Conservation (phyloP, 2,113 vertebrate genomes). For the Uropsilus gracilis region DNA sequence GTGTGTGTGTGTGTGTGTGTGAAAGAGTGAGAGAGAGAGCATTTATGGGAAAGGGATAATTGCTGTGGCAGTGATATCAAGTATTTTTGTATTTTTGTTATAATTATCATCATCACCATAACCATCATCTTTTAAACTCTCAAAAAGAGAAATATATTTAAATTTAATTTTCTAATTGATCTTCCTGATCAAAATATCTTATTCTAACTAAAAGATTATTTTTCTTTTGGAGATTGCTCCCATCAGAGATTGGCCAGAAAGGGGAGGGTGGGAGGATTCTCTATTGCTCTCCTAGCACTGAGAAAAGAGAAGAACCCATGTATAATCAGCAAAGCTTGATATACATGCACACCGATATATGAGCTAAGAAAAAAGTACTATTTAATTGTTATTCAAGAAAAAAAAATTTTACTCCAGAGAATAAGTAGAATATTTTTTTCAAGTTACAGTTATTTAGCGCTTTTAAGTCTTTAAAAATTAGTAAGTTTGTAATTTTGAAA, state of each 20-base stretch:
- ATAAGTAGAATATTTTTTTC: background rate
- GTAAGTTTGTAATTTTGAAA: background rate
- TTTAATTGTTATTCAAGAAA: too few species aligned
- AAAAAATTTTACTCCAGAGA: background rate
- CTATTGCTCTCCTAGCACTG: background rate
- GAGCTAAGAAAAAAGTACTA: background rate
- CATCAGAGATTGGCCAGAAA: background rate
- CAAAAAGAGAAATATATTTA: background rate
- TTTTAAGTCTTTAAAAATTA: slow-evolving; percentile 29
- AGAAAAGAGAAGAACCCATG: background rate
- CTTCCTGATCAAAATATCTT: background rate
- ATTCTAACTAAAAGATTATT: background rate
- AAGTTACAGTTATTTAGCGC: background rate
- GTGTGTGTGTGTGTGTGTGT: background rate
- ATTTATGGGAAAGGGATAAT: background rate
- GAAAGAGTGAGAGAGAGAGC: too few species aligned
- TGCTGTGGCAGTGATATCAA: background rate
- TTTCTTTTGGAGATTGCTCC: background rate
- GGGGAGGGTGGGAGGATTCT: background rate
- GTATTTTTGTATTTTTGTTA: background rate
- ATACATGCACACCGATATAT: background rate
- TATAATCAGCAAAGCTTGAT: background rate
- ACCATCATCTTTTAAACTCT: background rate
- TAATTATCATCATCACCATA: background rate
- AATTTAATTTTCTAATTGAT: background rate